Conservation (phyloP, 1,140 invertebrate species). For the Schlechtendalia chinensis region DNA sequence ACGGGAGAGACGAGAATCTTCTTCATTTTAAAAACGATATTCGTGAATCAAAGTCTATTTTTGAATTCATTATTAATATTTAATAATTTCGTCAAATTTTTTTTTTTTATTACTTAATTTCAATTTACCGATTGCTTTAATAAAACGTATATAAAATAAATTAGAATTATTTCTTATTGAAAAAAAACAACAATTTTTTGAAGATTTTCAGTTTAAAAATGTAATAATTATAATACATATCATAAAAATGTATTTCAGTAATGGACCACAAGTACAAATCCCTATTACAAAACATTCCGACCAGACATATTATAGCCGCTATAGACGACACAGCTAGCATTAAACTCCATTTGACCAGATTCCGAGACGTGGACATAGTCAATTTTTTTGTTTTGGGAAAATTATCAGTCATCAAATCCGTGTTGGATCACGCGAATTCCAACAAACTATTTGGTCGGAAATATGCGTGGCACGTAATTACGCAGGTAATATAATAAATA, state of each 20-base stretch:
- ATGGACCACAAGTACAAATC: conserved; percentile 93
- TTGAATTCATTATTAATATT: no score
- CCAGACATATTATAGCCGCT: conserved; percentile 76
- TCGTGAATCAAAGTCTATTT: no score
- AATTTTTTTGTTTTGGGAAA: conserved; percentile 82
- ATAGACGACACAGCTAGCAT: conserved; percentile 61
- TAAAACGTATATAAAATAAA: no score
- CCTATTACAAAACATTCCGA: conserved; percentile 80
- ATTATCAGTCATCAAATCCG: conserved; percentile 67
- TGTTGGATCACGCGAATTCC: conserved; percentile 62
- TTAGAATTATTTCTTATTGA: no score
- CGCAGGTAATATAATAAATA: conserved; percentile 58
- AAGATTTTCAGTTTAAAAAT: no score
- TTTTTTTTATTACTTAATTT: no score
- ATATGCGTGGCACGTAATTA: conserved; percentile 65
- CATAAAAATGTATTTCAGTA: conserved; percentile 62
- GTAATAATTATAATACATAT: no score
- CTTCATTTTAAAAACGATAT: no score
- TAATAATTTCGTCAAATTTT: no score
- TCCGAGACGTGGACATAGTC: conserved; percentile 79
- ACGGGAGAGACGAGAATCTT: no score
- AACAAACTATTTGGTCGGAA: conserved; percentile 59
- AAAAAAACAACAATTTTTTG: no score
- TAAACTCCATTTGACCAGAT: conserved; percentile 66
- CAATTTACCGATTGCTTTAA: no score